A percentile compares a stretch with the other conserved stretches of the same genome.
These are phyloP conservation scores for Pyrgus malvae DNA, from an alignment of 2,888 invertebrate genomes.

Conservation along the genomic window DNA sequence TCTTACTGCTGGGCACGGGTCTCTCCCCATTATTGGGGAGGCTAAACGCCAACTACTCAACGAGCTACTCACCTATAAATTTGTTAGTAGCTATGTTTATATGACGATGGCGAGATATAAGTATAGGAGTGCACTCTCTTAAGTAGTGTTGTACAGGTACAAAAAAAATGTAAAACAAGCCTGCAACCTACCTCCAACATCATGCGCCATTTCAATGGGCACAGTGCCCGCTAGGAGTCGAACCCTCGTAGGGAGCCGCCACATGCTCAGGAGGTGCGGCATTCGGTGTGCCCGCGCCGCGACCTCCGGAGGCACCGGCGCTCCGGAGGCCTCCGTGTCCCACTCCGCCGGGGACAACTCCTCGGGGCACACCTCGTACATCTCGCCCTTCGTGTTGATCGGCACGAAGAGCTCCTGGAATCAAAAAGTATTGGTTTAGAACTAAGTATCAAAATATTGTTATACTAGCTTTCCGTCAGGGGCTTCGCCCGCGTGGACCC, in stretches of 20 bases:
- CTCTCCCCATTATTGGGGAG: too few species aligned
- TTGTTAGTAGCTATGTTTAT: too few species aligned
- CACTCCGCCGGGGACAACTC: conserved; percentile 79
- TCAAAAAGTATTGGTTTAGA: neutral
- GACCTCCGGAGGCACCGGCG: conserved; percentile 68
- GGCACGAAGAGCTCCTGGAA: conserved; percentile 87
- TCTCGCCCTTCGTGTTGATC: conserved; percentile 87
- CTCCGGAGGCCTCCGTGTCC: conserved; percentile 71
- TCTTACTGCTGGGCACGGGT: too few species aligned
- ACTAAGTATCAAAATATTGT: too few species aligned
- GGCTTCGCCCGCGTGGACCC: too few species aligned
- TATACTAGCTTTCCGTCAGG: too few species aligned
- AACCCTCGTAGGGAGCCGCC: conserved; percentile 82
- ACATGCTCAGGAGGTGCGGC: conserved; percentile 81
- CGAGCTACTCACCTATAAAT: too few species aligned
- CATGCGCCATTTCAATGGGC: conserved; percentile 82
- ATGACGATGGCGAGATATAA: too few species aligned
- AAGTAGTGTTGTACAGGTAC: too few species aligned
- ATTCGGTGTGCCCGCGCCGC: conserved; percentile 79
- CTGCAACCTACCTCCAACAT: conserved; percentile 84
- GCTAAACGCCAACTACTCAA: too few species aligned
- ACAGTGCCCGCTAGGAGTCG: conserved; percentile 82
- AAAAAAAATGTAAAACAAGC: too few species aligned
- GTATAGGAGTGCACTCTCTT: too few species aligned
- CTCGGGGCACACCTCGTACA: conserved; percentile 84